Base-by-base conservation (phyloP, 2,113 vertebrate species). In the Nannospalax galili region DNA sequence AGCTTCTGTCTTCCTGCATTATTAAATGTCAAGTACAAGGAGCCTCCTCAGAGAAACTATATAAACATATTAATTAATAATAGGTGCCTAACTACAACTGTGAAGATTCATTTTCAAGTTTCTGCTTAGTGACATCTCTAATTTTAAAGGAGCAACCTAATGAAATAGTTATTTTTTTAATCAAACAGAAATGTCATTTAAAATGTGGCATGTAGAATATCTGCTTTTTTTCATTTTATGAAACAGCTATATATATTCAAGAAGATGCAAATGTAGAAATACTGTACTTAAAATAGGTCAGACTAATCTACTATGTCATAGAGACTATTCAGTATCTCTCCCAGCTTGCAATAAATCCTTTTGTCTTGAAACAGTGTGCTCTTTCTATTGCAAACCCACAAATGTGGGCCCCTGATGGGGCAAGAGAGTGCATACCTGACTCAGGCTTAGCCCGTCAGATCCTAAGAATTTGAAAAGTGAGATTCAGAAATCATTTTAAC, bases 151-250 rank as follows among this genome's bases (percentile, higher is more conserved):
- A 75, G 62, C 1, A 52, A 67, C 89, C 86, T 67, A 94, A 88
- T 69, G 40, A 93, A 89, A 92, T 69, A 89, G 5, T 56, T 78
- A n/a, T 65, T 81, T 35, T 40, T 91, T 93, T 92, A 91, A 94
- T 67, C 20, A 93, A 91, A 92, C 7, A 93, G 69, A 81, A 89
- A 87, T 92, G 67, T 22, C 5, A 48, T 86, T 88, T 73, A 91
- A 94, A 95, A 95, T 58, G 24, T 92, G n/a, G 62, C n/a, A 91
- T 82, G 58, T 78, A 88, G 35, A 95, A 81, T 91, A 95, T 89
- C n/a, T 67, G 15, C 69, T 77, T 56, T 65, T 60, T 75, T 69
- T 40, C 7, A 52, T 65, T 58, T 93, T 86, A 78, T 75, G 26
- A 86, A 92, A 96, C 96, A 67, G 24, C 8, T 30, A 77, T 52